These are phyloP conservation scores for Ceuthmochares aereus DNA, from an alignment of 2,113 vertebrate species.

Conservation along the genomic window DNA sequence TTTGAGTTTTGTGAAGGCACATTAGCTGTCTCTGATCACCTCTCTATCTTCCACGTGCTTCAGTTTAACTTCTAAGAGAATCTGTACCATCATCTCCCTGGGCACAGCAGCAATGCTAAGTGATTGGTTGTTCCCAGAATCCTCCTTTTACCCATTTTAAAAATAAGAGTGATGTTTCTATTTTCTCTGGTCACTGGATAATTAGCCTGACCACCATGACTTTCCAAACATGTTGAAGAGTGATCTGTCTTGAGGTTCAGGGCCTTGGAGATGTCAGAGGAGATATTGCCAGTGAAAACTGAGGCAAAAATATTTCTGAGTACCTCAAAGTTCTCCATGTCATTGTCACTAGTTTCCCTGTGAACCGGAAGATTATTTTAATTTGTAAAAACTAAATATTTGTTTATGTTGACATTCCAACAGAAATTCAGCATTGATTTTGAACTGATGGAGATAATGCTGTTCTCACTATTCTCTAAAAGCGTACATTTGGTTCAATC, in stretches of 20 bases:
- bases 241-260: not conserved
- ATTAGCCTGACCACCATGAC: not conserved
- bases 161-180: not conserved
- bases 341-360: not conserved
- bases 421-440: not conserved
- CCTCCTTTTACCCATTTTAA: not conserved
- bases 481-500: not conserved
- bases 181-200: not conserved
- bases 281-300: not conserved
- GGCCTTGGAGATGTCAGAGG: not conserved
- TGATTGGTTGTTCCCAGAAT: rapidly evolving
- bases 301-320: not conserved
- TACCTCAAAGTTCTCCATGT: not conserved
- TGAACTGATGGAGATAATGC: not conserved
- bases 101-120: not conserved
- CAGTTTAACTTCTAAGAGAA: not conserved
- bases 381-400: not conserved
- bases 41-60: not conserved
- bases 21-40: not conserved
- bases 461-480: not conserved
- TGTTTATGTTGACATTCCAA: not conserved
- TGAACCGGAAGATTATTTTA: not conserved
- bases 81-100: not conserved
- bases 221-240: not conserved
- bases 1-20: not conserved